Evolutionary conservation across 2,113 vertebrate genomes (phyloP), one percentile per base, ranked within the genome.

Genomic region (Eupsittula cactorum): DNA sequence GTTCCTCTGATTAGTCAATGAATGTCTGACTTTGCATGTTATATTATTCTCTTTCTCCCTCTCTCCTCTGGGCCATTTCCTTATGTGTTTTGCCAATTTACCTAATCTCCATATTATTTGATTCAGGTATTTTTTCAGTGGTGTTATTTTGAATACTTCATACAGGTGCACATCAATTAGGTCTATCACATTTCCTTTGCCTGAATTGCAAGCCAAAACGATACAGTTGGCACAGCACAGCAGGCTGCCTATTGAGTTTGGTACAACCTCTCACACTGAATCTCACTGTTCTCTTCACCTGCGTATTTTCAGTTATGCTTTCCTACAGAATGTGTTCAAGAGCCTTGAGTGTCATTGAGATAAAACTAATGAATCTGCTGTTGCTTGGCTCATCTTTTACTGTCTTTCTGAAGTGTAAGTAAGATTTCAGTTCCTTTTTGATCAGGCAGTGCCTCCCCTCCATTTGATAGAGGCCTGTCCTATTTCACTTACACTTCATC

Each of bases 291-390:
- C 69, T 4, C 1, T n/a, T 69, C 27, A 15, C 29, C 57, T 47
- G 62, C 2, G 0, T 39, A 27, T 24, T 60, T 78, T 55, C 5
- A 0, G 10, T 6, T 15, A 13, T 0, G 0, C 37, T 78, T 55
- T 50, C 42, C 47, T 37, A 10, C 5, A 25, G 52, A 39, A 65
- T 0, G 2, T 16, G 9, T 31, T 73, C 41, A 18, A 68, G 78
- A 59, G 52, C 28, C 33, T 57, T 39, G 18, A 46, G 39, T 33
- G 33, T 37, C 37, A 16, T 0, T 37, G 50, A 62, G 71, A 52
- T 73, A 57, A 82, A 68, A 19, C 33, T 44, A 39, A 57, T n/a
- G 63, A 47, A 68, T 77, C 52, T 82, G 62, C n/a, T 79, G 70
- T 13, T 62, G 33, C 52, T 63, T 65, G 44, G 12, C 35, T 79